These are phyloP conservation scores for Anser cygnoides DNA, from an alignment of 2,113 vertebrate genomes.

Conservation along the genomic window DNA sequence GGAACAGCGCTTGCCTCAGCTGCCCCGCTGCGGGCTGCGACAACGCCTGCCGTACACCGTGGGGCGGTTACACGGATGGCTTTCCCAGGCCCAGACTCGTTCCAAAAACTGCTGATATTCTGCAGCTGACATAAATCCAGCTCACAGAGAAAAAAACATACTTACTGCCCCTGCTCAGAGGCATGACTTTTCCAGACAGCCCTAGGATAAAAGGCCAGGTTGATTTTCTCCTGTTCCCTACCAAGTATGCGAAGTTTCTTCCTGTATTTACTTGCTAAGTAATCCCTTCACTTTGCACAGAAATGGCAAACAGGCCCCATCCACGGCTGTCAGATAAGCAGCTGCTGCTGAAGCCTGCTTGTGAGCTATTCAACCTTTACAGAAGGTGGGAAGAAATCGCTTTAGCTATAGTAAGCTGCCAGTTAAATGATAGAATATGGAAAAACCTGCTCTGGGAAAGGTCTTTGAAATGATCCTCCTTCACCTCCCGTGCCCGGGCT, in stretches of 20 bases:
- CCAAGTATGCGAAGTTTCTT: background rate
- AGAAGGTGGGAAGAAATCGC: background rate
- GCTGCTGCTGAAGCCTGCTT: background rate
- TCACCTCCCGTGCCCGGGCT: background rate
- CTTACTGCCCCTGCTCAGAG: background rate
- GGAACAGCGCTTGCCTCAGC: background rate
- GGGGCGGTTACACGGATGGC: background rate
- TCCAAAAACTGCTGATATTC: background rate
- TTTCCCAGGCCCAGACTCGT: background rate
- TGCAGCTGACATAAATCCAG: background rate
- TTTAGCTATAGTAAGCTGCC: background rate
- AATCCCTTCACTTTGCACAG: background rate
- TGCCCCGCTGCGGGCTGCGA: background rate
- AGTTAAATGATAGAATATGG: background rate
- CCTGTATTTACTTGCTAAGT: background rate
- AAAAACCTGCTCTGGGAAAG: background rate
- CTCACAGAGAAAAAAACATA: background rate
- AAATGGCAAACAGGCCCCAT: rapidly evolving
- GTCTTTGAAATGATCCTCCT: background rate
- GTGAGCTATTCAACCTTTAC: background rate
- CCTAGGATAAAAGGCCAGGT: background rate
- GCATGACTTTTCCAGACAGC: background rate
- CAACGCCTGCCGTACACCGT: background rate
- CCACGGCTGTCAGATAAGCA: background rate
- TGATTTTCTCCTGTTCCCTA: background rate